Conservation (phyloP, 2,113 vertebrate genomes). For the Buteo buteo region DNA sequence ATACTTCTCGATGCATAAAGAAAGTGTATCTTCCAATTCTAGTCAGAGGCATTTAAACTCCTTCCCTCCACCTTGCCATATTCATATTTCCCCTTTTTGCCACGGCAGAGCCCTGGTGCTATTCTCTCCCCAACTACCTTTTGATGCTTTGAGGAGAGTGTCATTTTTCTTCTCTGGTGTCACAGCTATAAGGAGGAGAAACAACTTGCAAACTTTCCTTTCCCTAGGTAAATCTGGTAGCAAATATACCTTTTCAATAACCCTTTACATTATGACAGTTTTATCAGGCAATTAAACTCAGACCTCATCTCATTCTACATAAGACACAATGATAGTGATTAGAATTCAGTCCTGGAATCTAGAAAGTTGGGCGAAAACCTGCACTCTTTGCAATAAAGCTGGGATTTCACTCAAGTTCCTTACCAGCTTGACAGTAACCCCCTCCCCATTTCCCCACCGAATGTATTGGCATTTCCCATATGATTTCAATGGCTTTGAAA, state of each 20-base stretch:
- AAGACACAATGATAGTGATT: neutral
- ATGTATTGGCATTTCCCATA: neutral
- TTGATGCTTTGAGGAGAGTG: neutral
- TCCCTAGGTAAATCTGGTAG: neutral
- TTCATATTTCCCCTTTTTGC: neutral
- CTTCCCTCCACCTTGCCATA: neutral
- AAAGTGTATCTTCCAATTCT: neutral
- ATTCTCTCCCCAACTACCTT: neutral
- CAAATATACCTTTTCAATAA: neutral
- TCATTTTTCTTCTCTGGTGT: neutral
- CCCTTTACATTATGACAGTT: neutral
- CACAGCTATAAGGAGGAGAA: neutral
- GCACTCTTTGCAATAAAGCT: neutral
- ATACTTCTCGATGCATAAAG: neutral
- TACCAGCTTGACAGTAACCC: neutral
- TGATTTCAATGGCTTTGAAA: constrained; percentile 9
- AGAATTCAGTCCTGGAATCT: neutral
- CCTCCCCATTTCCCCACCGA: neutral
- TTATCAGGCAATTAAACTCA: neutral
- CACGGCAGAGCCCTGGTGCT: neutral
- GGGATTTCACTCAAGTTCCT: neutral
- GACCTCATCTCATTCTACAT: neutral
- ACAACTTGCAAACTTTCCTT: neutral
- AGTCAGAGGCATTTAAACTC: neutral
- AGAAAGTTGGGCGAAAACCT: neutral